Percentiles rank a stretch among this genome's conserved stretches.
Evolutionary conservation across 2,797 vertebrate species (phyloP).

Genomic region (Odontamblyopus lacepedii): DNA sequence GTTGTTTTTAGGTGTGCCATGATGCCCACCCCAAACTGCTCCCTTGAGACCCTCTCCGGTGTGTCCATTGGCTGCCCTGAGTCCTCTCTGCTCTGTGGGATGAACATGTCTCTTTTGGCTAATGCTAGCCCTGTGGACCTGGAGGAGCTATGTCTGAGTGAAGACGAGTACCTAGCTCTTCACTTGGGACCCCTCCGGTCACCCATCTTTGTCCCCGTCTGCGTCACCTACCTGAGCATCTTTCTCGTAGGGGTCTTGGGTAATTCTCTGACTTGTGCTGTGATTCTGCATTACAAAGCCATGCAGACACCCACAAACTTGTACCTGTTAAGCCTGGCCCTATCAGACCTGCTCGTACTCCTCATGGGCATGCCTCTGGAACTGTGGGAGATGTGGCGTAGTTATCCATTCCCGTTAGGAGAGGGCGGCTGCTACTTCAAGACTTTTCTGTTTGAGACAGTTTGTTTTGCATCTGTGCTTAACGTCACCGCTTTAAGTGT

Average conservation of each 20-base stretch:
- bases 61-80: slow-evolving; percentile 44
- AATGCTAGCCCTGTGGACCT: slow-evolving; percentile 42
- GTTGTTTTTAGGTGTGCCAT: slow-evolving; percentile 1
- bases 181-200: slow-evolving; percentile 62
- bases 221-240: slow-evolving; percentile 70
- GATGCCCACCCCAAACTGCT: slow-evolving; percentile 57
- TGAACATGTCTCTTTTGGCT: slow-evolving; percentile 54
- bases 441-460: slow-evolving; percentile 79
- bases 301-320: slow-evolving; percentile 82
- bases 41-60: slow-evolving; percentile 21
- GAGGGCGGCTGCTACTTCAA: slow-evolving; percentile 78
- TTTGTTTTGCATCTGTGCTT: slow-evolving; percentile 80
- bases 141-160: slow-evolving; percentile 57
- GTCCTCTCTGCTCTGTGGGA: slow-evolving; percentile 47
- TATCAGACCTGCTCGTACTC: slow-evolving; percentile 78
- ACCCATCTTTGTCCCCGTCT: slow-evolving; percentile 68
- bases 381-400: slow-evolving; percentile 78
- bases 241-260: slow-evolving; percentile 74
- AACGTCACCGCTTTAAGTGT: slow-evolving; percentile 78
- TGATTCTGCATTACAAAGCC: slow-evolving; percentile 70
- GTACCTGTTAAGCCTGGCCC: slow-evolving; percentile 79
- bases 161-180: slow-evolving; percentile 51
- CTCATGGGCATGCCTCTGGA: slow-evolving; percentile 78
- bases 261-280: slow-evolving; percentile 73
- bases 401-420: slow-evolving; percentile 79